Percentiles rank a stretch among this genome's conserved stretches.
Evolutionary conservation across 2,113 vertebrate species (phyloP).

Genomic region (Machaerirhynchus nigripectus): DNA sequence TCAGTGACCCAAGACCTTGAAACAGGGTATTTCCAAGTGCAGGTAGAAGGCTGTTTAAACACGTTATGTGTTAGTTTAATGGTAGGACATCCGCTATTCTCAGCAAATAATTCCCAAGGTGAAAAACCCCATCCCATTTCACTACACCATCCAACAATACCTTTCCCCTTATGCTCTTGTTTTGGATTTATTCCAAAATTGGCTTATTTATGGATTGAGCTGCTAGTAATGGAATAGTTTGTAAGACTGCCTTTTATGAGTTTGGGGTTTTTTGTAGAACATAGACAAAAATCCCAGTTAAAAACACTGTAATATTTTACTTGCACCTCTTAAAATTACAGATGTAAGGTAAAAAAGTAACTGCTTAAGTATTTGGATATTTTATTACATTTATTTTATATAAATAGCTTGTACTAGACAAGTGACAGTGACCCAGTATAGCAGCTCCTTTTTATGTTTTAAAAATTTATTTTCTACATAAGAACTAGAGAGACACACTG

Average conservation of each 20-base stretch:
- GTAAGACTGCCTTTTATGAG: slow-evolving; percentile 28
- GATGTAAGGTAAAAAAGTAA: background rate
- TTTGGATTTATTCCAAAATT: slow-evolving; percentile 72
- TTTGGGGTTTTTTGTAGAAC: background rate
- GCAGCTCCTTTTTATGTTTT: background rate
- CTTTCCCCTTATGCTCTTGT: slow-evolving; percentile 58
- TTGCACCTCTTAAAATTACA: background rate
- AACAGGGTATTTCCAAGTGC: slow-evolving; percentile 53
- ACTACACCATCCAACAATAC: slow-evolving; percentile 68
- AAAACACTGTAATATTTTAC: background rate
- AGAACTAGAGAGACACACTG: background rate
- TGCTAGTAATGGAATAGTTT: slow-evolving; percentile 57
- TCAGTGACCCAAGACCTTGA: slow-evolving; percentile 54
- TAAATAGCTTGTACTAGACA: background rate
- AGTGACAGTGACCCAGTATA: background rate
- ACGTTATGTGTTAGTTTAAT: slow-evolving; percentile 63
- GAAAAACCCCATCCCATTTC: slow-evolving; percentile 62
- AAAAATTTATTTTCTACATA: background rate
- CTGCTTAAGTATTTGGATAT: background rate
- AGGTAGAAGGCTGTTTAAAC: slow-evolving; percentile 77
- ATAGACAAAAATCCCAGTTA: background rate
- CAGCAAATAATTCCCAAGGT: slow-evolving; percentile 74
- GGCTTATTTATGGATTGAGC: slow-evolving; percentile 65
- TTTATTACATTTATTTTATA: background rate
- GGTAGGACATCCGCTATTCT: slow-evolving; percentile 76